Conservation (phyloP, 2,797 vertebrate species). For the Taenioides sp. region DNA sequence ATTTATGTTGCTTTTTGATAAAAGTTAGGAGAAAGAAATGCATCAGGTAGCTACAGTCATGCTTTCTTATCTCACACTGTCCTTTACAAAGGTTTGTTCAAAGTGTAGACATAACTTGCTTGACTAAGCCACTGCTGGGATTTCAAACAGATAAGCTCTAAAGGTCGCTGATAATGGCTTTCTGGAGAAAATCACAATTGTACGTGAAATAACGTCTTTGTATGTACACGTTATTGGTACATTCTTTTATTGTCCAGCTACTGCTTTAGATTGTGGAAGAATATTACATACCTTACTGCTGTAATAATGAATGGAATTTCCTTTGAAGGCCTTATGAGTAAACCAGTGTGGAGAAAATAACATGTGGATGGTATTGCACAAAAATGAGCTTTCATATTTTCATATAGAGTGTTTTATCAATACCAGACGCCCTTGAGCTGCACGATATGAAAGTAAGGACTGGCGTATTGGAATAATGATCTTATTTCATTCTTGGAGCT, state of each 20-base stretch:
- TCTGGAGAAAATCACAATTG: slow-evolving; percentile 25
- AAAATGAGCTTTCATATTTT: background rate
- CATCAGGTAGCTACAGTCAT: background rate
- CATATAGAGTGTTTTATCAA: background rate
- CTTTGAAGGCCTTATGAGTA: background rate
- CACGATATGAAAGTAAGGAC: background rate
- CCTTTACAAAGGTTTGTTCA: slow-evolving; percentile 19
- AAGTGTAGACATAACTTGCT: slow-evolving; percentile 35
- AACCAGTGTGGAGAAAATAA: background rate
- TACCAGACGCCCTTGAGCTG: background rate
- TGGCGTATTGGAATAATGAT: background rate
- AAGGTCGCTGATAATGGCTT: slow-evolving; percentile 7
- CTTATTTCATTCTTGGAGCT: background rate
- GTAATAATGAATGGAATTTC: slow-evolving; percentile 11
- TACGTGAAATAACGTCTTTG: slow-evolving; percentile 29
- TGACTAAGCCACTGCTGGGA: slow-evolving; percentile 8
- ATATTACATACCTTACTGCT: background rate
- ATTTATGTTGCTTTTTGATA: background rate
- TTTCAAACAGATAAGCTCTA: slow-evolving; percentile 29
- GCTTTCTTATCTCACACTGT: slow-evolving; percentile 8
- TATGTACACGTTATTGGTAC: background rate
- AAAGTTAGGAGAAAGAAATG: background rate
- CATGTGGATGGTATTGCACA: background rate
- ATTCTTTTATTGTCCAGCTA: background rate
- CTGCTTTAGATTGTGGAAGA: background rate